Evolutionary conservation across 2,113 vertebrate genomes (phyloP).

Genomic region (Bambusicola thoracicus): DNA sequence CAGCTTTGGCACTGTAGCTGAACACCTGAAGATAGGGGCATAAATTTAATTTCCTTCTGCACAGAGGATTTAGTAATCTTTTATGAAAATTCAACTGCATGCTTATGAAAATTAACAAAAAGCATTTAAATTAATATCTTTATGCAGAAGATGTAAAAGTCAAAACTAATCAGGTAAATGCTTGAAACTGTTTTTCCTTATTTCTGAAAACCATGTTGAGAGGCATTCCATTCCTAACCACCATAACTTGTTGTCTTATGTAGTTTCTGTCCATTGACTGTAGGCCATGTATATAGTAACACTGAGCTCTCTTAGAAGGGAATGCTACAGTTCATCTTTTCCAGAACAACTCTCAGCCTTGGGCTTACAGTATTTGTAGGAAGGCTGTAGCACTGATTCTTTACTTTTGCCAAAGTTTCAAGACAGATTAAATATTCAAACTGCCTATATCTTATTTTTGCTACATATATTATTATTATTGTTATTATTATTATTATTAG

Average conservation of each 20-base stretch:
- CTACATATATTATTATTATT: background rate
- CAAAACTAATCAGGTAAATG: constrained; percentile 4
- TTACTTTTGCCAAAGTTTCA: background rate
- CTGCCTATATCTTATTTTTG: background rate
- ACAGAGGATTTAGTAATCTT: background rate
- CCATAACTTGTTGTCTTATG: background rate
- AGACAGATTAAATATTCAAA: background rate
- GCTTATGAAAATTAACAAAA: constrained; percentile 28
- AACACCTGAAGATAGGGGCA: background rate
- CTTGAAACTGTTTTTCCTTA: background rate
- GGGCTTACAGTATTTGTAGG: background rate
- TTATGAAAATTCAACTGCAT: constrained; percentile 5
- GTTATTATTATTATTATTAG: constrained; percentile 2
- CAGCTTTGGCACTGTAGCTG: background rate
- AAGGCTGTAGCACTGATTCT: background rate
- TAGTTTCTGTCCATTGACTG: constrained; percentile 13
- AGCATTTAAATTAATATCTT: background rate
- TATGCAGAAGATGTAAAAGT: background rate
- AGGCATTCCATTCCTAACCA: background rate
- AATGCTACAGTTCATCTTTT: background rate
- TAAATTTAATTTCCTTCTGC: constrained; percentile 1
- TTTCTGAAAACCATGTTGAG: constrained; percentile 15
- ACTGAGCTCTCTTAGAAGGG: background rate
- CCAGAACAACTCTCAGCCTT: background rate
- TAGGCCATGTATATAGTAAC: constrained; percentile 35